Evolutionary conservation across 2,113 vertebrate genomes (phyloP), one percentile per base, ranked within the genome.

Genomic region (Vireo altiloquus): DNA sequence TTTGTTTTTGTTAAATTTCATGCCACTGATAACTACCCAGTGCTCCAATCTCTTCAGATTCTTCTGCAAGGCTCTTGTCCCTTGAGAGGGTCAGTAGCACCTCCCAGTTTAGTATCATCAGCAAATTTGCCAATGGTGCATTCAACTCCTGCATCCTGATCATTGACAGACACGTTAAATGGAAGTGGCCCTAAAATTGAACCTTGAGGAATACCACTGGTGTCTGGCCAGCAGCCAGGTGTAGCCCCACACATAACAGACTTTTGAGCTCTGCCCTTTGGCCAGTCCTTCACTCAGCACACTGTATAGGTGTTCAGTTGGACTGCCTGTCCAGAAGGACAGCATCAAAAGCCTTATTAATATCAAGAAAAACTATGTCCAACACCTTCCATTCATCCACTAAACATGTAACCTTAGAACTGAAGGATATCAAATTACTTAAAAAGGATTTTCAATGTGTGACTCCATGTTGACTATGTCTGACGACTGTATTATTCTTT

Each of bases 21-120:
- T 47, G 1, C 14, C 20, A 56, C 2, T 50, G 6, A 27, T n/a
- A 1, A 23, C 3, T 60, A 3, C 0, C 6, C 11, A 35, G 1
- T 59, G 42, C 4, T 60, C 14, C 40, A 42, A 6, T 33, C 4
- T 44, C 18, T 35, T 9, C n/a, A 57, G 12, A 77, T 31, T 8
- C 37, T 17, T 31, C 52, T 47, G 27, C 2, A 66, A 71, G 12
- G 5, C 5, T 37, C 33, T 56, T 52, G 63, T 27, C 0, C 4
- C 7, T 52, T 0, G 0, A 47, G 6, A 40, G 12, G 53, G 5
- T 35, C 23, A 68, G 3, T 19, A 61, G 5, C 3, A 68, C 2
- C 15, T 90, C 8, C 4, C 28, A 39, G 0, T 44, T 35, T 42
- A 9, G 22, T 37, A 11, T 52, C 2, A 2, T 10, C 27, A 49